Evolutionary conservation across 2,888 invertebrate species (phyloP), one percentile per base, ranked within the genome.

Genomic region (Cantharis flavilabris): DNA sequence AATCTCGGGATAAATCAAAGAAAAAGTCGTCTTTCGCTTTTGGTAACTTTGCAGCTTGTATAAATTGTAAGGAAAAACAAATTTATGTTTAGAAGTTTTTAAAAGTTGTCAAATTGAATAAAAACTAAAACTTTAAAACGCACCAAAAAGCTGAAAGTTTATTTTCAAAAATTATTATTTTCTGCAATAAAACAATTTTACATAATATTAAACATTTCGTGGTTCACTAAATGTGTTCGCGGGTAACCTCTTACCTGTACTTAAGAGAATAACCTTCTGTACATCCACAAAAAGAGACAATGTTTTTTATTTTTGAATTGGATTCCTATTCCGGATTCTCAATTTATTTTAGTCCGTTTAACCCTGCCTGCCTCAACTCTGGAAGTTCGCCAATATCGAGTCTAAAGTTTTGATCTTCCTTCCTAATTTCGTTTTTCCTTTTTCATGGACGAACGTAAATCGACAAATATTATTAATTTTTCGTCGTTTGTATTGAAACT

Each of bases 351-450:
- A 71, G 71, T 75, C 28, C 62, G 64, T 75, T 75, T 71, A 33
- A 63, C 49, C 71, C 75, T 70, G 30, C 49, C 65, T 67, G 26
- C 71, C 75, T 69, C 75, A 75, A 69, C 75, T 18, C 75, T 75
- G 75, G 75, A 71, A 71, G 67, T 26, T 18, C 69, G 75, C 75
- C 75, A 75, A 75, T 33, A 70, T 23, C 18, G 28, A 49, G 62
- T 14, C 20, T 20, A 23, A 62, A 20, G 62, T 74, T 70, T 74
- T 70, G 74, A 73, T 73, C 74, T 70, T 33, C n/a, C 33, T 33
- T 72, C 65, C 33, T 33, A 72, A 72, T 65, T 33, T 65, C 10
- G 28, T 30, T 67, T 72, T 67, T 65, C 33, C 64, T 67, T 67
- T 67, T 67, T 20, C 65, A 26, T 26, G 16, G 26, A 67, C 65